Conservation (phyloP, 2,888 invertebrate genomes). For the Molorchus minor region DNA sequence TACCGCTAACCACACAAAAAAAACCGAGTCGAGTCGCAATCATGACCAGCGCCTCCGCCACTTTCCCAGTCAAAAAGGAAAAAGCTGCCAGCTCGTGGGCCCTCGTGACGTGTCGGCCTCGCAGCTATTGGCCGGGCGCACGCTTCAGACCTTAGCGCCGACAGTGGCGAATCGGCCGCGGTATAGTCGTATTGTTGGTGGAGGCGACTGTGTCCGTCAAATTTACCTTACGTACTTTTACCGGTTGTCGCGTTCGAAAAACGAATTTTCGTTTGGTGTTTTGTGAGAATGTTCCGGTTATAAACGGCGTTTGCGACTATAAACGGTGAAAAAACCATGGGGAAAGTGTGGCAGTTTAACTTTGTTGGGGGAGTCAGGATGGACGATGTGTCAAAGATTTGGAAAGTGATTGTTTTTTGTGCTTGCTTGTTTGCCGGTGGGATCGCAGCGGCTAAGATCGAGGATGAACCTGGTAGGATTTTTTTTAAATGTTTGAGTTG, state of each 20-base stretch:
- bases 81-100: conserved; percentile 42
- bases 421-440: conserved; percentile 34
- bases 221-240: conserved; percentile 9
- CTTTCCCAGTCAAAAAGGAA: conserved; percentile 3
- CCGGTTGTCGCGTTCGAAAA: no score
- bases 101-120: conserved; percentile 48
- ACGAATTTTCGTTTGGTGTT: no score
- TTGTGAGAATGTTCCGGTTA: no score
- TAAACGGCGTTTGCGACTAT: no score
- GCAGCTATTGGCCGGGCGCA: conserved; percentile 53
- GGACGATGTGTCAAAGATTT: conserved; percentile 41
- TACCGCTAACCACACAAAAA: no score
- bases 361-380: conserved; percentile 23
- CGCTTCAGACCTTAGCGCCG: conserved; percentile 51
- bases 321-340: no score
- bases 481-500: no score
- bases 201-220: neutral
- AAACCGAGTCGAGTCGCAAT: no score
- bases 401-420: conserved; percentile 44
- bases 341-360: conserved; percentile 1
- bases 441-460: conserved; percentile 36
- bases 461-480: conserved; percentile 46
- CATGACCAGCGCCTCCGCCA: no score
- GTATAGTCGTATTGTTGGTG: no score
- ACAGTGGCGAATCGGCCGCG: conserved; percentile 52